Evolutionary conservation across 2,113 vertebrate species (phyloP), one percentile per base, ranked within the genome.

Genomic region (Maccullochella peelii): DNA sequence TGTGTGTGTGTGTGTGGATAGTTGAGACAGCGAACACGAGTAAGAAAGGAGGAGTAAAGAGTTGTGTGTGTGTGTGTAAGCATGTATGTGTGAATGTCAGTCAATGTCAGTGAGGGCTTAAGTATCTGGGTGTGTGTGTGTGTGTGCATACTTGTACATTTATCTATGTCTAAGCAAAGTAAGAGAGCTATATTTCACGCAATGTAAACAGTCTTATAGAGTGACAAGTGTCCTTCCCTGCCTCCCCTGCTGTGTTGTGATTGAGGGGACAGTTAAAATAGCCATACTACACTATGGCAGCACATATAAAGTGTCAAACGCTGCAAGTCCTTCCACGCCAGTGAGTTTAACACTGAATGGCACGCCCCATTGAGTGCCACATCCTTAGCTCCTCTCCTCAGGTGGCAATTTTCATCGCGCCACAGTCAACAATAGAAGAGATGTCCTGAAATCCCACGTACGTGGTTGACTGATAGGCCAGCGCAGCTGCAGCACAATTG

Each of bases 101-200:
- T 92, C 89, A 92, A 86, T 79, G 90, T 92, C 89, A 84, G 73
- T 2, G 52, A 62, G 58, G 25, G 23, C 70, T 81, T 73, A 82
- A 76, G 72, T 71, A 73, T 66, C 30, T 52, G 44, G 44, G 44
- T 76, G 52, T 77, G 44, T 38, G 44, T 75, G 50, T 77, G 69
- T 80, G 54, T 21, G 49, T 86, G 58, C 40, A 72, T 69, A 68
- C 76, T 38, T 62, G 61, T 78, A 82, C 72, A 76, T 85, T 82
- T 76, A 77, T 82, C 62, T 33, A 33, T 33, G 30, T 83, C 59
- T 55, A 72, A 84, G 61, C 54, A 80, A 73, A 36, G 36, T n/a
- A 78, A 63, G 49, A 7, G 66, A 59, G 49, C 62, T 66, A 89
- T 89, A 80, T 72, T 86, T 92, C 80, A 87, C 23, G 10, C 68